Conservation (phyloP, 1,140 invertebrate genomes). For the Monomorium pharaonis region DNA sequence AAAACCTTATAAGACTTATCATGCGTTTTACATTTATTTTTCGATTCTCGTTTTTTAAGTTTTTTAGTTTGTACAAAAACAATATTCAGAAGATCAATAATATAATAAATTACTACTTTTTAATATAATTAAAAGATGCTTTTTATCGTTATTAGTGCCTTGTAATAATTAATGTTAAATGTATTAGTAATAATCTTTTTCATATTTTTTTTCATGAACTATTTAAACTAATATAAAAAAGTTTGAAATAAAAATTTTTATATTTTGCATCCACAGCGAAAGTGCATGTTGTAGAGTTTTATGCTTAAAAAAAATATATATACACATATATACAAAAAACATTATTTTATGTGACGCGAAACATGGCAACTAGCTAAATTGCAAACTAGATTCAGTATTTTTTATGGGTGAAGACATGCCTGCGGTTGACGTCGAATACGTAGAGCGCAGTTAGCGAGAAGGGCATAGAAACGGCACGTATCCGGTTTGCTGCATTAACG, state of each 20-base stretch:
- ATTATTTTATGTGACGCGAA: conserved; percentile 11
- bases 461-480: conserved; percentile 68
- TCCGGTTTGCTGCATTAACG: conserved; percentile 67
- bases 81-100: background rate
- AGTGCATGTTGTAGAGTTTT: background rate
- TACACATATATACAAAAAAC: background rate
- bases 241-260: background rate
- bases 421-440: conserved; percentile 2
- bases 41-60: background rate
- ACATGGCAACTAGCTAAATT: conserved; percentile 19
- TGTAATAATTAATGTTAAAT: too few species aligned
- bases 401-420: conserved; percentile 33
- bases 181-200: too few species aligned
- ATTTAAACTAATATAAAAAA: background rate
- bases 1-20: background rate
- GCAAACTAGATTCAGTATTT: conserved; percentile 28
- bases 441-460: background rate
- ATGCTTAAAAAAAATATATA: background rate
- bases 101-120: background rate
- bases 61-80: background rate
- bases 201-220: background rate
- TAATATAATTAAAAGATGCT: background rate
- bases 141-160: background rate
- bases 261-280: background rate
- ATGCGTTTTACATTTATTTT: background rate